These are phyloP conservation scores for Embiotoca jacksoni DNA, from an alignment of 2,113 vertebrate genomes.

Conservation along the genomic window DNA sequence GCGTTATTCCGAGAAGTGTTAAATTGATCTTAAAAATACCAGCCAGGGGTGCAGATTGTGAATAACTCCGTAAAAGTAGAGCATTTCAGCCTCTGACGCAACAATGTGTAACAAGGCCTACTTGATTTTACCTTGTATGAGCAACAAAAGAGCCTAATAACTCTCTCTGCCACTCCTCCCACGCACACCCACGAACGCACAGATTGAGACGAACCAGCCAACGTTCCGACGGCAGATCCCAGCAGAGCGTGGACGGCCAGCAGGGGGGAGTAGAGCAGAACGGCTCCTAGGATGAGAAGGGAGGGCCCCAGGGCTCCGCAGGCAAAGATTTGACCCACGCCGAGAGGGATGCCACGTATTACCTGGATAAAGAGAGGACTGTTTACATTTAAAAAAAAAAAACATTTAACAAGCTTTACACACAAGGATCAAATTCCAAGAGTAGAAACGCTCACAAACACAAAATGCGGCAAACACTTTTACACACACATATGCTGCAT, in stretches of 20 bases:
- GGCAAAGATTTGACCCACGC: constrained; percentile 84
- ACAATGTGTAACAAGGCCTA: too few species aligned
- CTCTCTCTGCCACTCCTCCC: neutral
- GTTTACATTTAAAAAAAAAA: too few species aligned
- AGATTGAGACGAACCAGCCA: constrained; percentile 76
- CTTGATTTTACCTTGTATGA: neutral
- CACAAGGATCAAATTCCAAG: neutral
- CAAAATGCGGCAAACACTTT: neutral
- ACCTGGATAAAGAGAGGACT: constrained; percentile 62
- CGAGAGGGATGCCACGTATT: constrained; percentile 76
- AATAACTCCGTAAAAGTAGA: too few species aligned
- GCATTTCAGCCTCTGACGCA: too few species aligned
- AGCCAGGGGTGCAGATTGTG: too few species aligned
- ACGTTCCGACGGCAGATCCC: constrained; percentile 77
- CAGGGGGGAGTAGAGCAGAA: constrained; percentile 83
- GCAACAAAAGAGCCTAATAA: neutral
- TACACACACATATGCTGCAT: constrained; percentile 1
- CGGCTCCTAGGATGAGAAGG: constrained; percentile 78
- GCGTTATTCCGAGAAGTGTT: too few species aligned
- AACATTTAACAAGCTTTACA: too few species aligned
- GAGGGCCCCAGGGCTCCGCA: constrained; percentile 76
- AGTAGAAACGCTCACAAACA: neutral
- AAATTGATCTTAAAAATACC: too few species aligned
- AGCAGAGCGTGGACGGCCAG: constrained; percentile 77
- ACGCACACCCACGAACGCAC: neutral